Conservation (phyloP, 2,797 vertebrate species). For the Platyrinchus mystaceus region DNA sequence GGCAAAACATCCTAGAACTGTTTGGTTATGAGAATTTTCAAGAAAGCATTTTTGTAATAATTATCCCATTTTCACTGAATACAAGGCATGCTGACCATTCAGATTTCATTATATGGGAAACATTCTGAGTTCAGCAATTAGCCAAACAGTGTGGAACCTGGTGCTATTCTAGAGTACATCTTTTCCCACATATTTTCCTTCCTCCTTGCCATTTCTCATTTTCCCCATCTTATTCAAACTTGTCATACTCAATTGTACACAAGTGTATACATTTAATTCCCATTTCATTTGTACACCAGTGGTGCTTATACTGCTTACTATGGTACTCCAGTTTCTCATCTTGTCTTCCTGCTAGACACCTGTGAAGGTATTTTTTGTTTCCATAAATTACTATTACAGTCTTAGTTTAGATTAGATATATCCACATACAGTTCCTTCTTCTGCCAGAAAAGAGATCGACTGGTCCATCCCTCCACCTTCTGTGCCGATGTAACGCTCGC, state of each 20-base stretch:
- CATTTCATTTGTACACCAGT: background rate
- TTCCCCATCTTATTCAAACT: background rate
- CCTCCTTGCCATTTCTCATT: background rate
- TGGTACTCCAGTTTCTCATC: background rate
- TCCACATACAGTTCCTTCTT: conserved; percentile 89
- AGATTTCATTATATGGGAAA: conserved; percentile 37
- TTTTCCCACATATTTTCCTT: background rate
- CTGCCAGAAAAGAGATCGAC: conserved; percentile 95
- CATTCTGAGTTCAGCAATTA: background rate
- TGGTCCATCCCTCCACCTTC: conserved; percentile 99
- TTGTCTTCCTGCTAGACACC: background rate
- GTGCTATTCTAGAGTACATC: background rate
- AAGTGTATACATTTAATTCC: background rate
- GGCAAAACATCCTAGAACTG: conserved; percentile 51
- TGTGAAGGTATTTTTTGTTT: background rate
- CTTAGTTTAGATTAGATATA: background rate
- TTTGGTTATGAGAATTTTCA: conserved; percentile 54
- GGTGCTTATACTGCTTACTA: background rate
- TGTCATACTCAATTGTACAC: background rate
- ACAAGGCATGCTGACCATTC: conserved; percentile 47
- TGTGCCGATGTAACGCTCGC: conserved; percentile 92
- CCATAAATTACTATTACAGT: background rate
- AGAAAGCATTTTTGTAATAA: conserved; percentile 63
- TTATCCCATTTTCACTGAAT: conserved; percentile 60
- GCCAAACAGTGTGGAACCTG: background rate